phyloP scores from a whole-genome alignment of 2,113 vertebrate species.

The Chamaetylas fuelleborni region DNA sequence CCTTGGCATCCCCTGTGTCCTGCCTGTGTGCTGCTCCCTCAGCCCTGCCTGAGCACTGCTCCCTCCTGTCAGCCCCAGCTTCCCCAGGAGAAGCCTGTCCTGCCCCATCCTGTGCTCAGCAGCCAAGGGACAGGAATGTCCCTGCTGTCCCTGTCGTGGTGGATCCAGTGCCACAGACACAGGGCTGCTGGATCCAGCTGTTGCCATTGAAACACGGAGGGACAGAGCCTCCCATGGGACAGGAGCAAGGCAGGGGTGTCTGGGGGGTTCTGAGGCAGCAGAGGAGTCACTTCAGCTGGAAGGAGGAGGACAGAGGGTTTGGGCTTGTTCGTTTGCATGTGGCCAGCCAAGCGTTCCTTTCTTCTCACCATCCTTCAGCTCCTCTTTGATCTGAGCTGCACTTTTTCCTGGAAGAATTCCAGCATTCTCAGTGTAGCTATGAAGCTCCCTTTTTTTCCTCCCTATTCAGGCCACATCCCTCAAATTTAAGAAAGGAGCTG shows the following conservation, averaged over 20 bases:
- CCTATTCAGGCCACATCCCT: neutral
- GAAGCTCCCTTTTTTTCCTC: neutral
- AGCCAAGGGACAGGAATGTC: neutral
- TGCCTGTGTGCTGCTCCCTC: neutral
- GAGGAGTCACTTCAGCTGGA: neutral
- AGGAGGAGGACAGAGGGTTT: neutral
- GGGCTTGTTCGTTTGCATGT: neutral
- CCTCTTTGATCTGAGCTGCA: constrained; percentile 15
- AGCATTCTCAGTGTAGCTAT: neutral
- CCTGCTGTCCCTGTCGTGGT: fast-evolving
- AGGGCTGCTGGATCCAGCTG: neutral
- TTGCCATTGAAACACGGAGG: fast-evolving
- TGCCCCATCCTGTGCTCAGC: neutral
- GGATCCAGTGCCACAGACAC: fast-evolving
- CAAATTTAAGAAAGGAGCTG: neutral
- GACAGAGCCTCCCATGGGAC: fast-evolving
- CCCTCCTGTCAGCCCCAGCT: neutral
- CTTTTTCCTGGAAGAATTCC: constrained; percentile 32
- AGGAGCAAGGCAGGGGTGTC: neutral
- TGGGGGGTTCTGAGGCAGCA: neutral
- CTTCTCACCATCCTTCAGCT: constrained; percentile 2
- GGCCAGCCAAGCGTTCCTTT: neutral
- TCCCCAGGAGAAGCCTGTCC: neutral
- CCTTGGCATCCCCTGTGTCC: fast-evolving
- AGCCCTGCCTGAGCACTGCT: neutral